phyloP scores from a whole-genome alignment of 2,888 invertebrate genomes.

The Sinhomidia bicolor region DNA sequence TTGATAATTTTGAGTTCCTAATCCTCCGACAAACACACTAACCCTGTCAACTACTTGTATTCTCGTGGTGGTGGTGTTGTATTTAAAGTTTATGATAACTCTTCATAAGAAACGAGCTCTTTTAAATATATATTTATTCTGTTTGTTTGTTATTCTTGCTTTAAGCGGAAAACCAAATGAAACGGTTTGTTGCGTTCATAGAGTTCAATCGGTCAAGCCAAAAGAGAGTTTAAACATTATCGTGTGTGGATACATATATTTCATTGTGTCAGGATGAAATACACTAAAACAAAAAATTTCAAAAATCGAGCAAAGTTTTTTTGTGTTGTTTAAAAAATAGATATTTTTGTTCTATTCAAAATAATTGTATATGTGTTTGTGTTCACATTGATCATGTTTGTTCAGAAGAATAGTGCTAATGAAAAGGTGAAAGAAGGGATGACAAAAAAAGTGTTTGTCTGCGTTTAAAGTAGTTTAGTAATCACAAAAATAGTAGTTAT shows the following conservation, averaged over 20 bases:
- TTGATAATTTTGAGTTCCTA: constrained; percentile 64
- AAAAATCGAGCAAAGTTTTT: background rate
- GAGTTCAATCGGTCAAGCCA: constrained; percentile 63
- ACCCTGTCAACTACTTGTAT: constrained; percentile 43
- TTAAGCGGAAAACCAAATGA: constrained; percentile 20
- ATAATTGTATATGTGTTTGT: background rate
- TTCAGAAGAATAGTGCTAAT: background rate
- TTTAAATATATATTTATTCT: background rate
- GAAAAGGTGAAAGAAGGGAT: too few species aligned
- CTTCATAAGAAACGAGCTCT: constrained; percentile 9
- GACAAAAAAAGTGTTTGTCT: too few species aligned
- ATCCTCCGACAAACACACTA: constrained; percentile 62
- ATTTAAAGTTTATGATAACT: background rate
- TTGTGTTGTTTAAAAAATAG: too few species aligned
- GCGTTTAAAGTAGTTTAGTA: background rate
- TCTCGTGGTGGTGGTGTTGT: background rate
- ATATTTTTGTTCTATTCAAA: too few species aligned
- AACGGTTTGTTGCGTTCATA: background rate
- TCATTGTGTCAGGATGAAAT: background rate
- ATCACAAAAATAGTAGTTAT: background rate
- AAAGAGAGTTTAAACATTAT: too few species aligned
- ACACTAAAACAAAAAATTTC: too few species aligned
- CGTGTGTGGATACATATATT: too few species aligned
- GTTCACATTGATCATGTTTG: too few species aligned
- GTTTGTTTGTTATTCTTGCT: background rate